Evolutionary conservation across 1,140 invertebrate species (phyloP).

Genomic region (Colletes gigas): DNA sequence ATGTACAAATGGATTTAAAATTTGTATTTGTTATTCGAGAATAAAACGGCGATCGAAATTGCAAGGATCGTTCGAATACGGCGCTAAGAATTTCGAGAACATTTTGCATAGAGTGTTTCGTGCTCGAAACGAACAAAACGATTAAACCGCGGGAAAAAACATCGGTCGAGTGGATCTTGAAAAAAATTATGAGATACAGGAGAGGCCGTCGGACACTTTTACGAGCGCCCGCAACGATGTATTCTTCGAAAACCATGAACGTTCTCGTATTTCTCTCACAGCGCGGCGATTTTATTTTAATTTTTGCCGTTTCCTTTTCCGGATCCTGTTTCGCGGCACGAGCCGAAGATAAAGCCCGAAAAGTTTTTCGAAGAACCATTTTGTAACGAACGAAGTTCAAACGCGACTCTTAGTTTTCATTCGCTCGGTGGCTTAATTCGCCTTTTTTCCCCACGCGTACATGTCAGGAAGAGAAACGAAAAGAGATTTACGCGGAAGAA

Average conservation of each 20-base stretch:
- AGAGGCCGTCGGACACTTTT: constrained; percentile 1
- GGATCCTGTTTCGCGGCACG: background rate
- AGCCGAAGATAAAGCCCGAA: background rate
- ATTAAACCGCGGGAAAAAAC: background rate
- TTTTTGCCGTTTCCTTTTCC: background rate
- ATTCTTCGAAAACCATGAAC: constrained; percentile 18
- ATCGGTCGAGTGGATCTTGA: background rate
- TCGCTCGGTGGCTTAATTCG: no score
- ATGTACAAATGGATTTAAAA: no score
- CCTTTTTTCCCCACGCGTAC: no score
- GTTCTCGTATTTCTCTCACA: background rate
- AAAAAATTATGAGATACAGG: background rate
- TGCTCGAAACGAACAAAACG: background rate
- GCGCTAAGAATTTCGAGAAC: no score
- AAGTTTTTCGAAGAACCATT: background rate
- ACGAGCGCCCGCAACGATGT: background rate
- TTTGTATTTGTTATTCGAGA: no score
- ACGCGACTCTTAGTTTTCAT: no score
- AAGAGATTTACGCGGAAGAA: no score
- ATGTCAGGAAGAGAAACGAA: no score
- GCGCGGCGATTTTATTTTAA: background rate
- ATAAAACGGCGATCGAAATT: no score
- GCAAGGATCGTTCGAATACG: no score
- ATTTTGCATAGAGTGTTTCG: background rate
- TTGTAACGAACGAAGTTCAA: no score